Base-by-base conservation (phyloP, 1,140 invertebrate species). In the Propsilocerus akamusi region DNA sequence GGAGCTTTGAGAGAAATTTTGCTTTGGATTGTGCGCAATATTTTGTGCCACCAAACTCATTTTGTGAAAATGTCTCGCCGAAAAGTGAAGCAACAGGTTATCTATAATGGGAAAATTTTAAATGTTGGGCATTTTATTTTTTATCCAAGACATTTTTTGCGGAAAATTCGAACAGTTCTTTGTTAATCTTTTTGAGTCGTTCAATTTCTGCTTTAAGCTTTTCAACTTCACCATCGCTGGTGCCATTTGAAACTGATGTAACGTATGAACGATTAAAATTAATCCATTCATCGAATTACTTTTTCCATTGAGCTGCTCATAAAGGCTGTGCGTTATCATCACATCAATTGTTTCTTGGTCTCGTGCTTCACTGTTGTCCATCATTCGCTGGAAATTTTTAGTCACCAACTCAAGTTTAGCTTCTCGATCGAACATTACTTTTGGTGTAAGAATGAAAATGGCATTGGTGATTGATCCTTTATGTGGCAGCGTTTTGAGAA, bases 391-490 rank as follows among this genome's bases (percentile, higher is more conserved):
- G 32, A 67, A 47, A 54, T 59, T 65, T 52, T 67, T 54, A 56
- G 72, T 56, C 47, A 62, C 58, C 2, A 70, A 53, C 25, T 61
- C 66, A 0, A 64, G 68, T 32, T 59, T 64, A 17, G 72, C 66
- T 48, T 60, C 60, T 6, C 59, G 57, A 17, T 60, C 57, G 32
- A 62, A 67, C 26, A 71, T 67, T 30, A 67, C 68, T 20, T 67
- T 66, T 12, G 66, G 69, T 3, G 67, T 61, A 11, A 71, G 61
- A 0, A 67, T 62, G 51, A 85, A 74, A 41, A 75, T 72, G 1
- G 77, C 72, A 64, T 87, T 85, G 5, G 75, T 83, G 1, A 90
- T 70, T 5, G 74, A 57, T 17, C 81, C 83, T 63, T 82, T 85
- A 54, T 84, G 80, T 20, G 67, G 63, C 23, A 92, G 68, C 10